A percentile compares a stretch with the other conserved stretches of the same genome.
Conservation (phyloP, 2,113 vertebrate genomes). For the Cyphomyrus discorhynchus region DNA sequence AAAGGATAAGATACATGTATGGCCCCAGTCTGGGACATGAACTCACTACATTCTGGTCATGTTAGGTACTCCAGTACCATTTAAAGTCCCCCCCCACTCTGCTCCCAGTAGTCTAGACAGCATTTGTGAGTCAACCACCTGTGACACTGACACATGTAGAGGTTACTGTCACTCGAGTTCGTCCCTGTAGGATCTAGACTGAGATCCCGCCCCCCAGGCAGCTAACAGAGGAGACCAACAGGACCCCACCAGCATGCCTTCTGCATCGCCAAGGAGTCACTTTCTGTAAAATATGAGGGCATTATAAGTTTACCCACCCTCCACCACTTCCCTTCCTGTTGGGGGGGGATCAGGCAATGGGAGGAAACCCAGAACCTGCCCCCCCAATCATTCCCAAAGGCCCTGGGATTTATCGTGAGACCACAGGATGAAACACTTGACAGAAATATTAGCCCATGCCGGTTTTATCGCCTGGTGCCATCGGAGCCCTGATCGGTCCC, state of each 20-base stretch:
- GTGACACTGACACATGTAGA: not conserved
- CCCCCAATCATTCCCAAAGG: not conserved
- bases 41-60: not conserved
- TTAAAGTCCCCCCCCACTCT: not conserved
- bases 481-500: slow-evolving; percentile 7
- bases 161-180: not conserved
- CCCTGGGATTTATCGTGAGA: not conserved
- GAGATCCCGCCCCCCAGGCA: not conserved
- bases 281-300: not conserved
- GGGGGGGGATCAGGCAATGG: not conserved
- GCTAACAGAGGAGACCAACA: not conserved
- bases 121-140: not conserved
- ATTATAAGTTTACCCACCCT: not conserved
- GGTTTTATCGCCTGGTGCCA: not conserved
- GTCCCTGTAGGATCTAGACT: not conserved
- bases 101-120: not conserved
- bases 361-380: not conserved
- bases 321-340: not conserved
- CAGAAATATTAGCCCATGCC: not conserved
- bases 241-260: not conserved
- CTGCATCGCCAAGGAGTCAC: not conserved
- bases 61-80: not conserved
- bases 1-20: not conserved
- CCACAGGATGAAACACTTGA: slow-evolving; percentile 2
- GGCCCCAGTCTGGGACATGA: not conserved